phyloP scores from a whole-genome alignment of 2,888 invertebrate genomes.

The Ferrisia virgata region DNA sequence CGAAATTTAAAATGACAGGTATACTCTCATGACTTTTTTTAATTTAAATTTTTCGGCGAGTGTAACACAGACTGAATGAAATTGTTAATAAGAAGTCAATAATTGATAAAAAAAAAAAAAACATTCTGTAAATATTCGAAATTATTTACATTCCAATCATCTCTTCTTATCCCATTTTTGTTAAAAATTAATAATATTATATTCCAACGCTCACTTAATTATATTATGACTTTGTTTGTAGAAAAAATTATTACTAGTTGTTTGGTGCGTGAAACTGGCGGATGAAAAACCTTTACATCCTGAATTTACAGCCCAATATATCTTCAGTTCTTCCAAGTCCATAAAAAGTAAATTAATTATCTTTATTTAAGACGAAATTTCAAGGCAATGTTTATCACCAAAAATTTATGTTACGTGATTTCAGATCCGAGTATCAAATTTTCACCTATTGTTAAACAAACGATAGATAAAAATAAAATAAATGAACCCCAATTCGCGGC shows the following conservation, averaged over 20 bases:
- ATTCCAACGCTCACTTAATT: no score
- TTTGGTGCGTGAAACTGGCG: slow-evolving; percentile 22
- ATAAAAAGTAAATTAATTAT: slow-evolving; percentile 24
- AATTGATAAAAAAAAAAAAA: no score
- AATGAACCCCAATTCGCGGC: not conserved
- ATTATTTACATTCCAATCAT: no score
- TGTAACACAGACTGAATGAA: no score
- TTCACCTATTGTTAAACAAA: not conserved
- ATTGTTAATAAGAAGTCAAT: no score
- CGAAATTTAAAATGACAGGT: no score
- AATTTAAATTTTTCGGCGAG: no score
- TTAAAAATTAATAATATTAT: no score
- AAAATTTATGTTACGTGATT: not conserved
- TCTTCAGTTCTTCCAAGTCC: not conserved
- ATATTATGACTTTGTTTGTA: not conserved
- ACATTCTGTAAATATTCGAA: no score
- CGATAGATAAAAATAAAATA: not conserved
- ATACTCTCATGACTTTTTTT: no score
- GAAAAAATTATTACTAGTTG: slow-evolving; percentile 4
- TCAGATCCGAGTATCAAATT: not conserved
- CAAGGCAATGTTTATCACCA: not conserved
- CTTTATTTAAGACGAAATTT: not conserved
- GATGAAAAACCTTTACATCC: slow-evolving; percentile 31
- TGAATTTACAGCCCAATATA: slow-evolving; percentile 12
- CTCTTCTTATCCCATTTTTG: no score